A percentile compares a stretch with the other conserved stretches of the same genome.
Evolutionary conservation across 2,113 vertebrate species (phyloP).

Genomic region (Tachysurus fulvidraco): DNA sequence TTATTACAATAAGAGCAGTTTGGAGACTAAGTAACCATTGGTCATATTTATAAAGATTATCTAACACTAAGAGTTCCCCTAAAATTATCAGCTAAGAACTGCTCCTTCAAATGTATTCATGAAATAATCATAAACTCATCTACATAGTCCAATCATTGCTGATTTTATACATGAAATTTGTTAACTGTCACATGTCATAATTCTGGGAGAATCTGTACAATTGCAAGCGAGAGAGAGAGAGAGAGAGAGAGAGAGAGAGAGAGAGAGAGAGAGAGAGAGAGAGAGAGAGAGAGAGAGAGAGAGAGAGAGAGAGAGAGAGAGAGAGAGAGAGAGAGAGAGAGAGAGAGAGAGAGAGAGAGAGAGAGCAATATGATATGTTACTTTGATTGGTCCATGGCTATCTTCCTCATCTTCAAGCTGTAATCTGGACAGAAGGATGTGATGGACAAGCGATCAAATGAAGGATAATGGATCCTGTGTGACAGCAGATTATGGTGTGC

Average conservation of each 20-base stretch:
- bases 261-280: conserved; percentile 13
- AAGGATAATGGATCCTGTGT: conserved; percentile 74
- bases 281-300: conserved; percentile 43
- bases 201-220: background rate
- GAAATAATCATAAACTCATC: background rate
- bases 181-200: background rate
- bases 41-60: background rate
- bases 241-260: conserved; percentile 43
- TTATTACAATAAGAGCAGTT: background rate
- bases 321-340: conserved; percentile 20
- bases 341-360: conserved; percentile 37
- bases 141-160: background rate
- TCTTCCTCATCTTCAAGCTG: conserved; percentile 79
- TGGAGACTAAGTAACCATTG: background rate
- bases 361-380: conserved; percentile 63
- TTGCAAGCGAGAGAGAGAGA: background rate
- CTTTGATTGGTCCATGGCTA: conserved; percentile 78
- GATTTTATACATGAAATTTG: background rate
- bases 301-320: conserved; percentile 15
- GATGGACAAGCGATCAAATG: conserved; percentile 79
- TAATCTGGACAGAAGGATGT: conserved; percentile 79
- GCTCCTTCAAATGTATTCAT: background rate
- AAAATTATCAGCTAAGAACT: background rate
- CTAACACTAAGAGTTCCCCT: background rate
- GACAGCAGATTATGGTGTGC: conserved; percentile 41